Percentiles rank a stretch among this genome's conserved stretches.
Evolutionary conservation across 2,797 vertebrate species (phyloP).

Genomic region (Threskiornis aethiopicus): DNA sequence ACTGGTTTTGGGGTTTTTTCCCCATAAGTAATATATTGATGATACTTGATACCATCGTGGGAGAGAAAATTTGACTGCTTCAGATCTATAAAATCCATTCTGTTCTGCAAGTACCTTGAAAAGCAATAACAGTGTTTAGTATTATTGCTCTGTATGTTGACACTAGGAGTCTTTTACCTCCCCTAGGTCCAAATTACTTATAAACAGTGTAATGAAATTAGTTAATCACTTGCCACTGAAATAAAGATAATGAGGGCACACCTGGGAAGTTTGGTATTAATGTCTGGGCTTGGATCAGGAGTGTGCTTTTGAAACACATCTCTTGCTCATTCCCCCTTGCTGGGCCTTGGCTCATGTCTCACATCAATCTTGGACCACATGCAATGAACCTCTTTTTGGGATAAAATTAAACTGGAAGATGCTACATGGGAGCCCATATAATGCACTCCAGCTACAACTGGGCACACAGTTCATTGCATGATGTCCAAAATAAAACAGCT

Average conservation of each 20-base stretch:
- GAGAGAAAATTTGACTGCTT: background rate
- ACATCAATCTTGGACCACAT: background rate
- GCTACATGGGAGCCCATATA: background rate
- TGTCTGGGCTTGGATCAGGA: background rate
- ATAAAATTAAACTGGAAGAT: background rate
- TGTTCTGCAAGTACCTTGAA: background rate
- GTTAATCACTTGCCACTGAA: background rate
- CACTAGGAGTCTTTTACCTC: background rate
- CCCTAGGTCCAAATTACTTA: background rate
- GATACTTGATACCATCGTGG: background rate
- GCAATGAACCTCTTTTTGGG: background rate
- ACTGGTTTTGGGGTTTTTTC: rapidly evolving
- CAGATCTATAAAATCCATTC: background rate
- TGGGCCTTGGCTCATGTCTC: background rate
- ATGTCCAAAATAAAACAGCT: background rate
- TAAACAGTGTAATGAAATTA: background rate
- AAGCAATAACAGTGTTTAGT: background rate
- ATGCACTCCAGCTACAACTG: background rate
- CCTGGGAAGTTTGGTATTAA: background rate
- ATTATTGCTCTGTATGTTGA: background rate
- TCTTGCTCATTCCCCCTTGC: background rate
- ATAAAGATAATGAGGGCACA: background rate
- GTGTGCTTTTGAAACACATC: background rate
- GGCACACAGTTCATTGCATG: background rate
- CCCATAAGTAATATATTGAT: background rate